Base-by-base conservation (phyloP, 2,113 vertebrate species). In the Cololabis saira region DNA sequence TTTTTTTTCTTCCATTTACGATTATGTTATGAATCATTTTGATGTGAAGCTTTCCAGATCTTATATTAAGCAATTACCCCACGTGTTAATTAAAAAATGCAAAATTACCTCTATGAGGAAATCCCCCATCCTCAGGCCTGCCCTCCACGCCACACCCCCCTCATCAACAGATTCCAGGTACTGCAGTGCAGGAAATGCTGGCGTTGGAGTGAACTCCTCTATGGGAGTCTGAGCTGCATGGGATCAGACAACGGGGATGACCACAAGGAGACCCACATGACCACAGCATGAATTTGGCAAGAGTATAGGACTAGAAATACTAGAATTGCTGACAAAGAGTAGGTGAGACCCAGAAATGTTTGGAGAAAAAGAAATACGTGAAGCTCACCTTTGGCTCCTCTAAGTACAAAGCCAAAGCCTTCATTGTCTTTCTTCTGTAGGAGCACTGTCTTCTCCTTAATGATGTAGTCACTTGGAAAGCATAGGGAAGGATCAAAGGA, bases 371-470 rank as follows among this genome's bases (percentile, higher is more conserved):
- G 24, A 27, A 2, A 27, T 27, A 27, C 5, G 24, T 27, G 24
- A 27, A 5, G 49, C 71, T 92, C 86, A 99, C 98, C 98, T 97
- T 99, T 99, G 65, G 98, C 98, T 93, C 98, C 98, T 83, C 98
- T 91, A 81, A 99, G 97, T 84, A 99, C 97, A 85, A 99, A 99
- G 71, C 98, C 97, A 72, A 99, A 99, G 86, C 98, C 97, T 87
- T 99, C 97, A 95, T 97, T 98, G 93, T 99, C 98, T 90, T 97
- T 99, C 91, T 99, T 99, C 95, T 99, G 98, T 83, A 99, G 95
- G 92, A 98, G 95, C 92, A 98, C 98, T 41, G 96, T 96, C 93
- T 99, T 99, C 93, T 99, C 98, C 92, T 99, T 96, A 90, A 98
- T 96, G 80, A 97, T 93, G 95, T 97, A 99, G 95, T 99, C 98